phyloP scores from a whole-genome alignment of 2,797 vertebrate species.

The Austrolebias charrua region DNA sequence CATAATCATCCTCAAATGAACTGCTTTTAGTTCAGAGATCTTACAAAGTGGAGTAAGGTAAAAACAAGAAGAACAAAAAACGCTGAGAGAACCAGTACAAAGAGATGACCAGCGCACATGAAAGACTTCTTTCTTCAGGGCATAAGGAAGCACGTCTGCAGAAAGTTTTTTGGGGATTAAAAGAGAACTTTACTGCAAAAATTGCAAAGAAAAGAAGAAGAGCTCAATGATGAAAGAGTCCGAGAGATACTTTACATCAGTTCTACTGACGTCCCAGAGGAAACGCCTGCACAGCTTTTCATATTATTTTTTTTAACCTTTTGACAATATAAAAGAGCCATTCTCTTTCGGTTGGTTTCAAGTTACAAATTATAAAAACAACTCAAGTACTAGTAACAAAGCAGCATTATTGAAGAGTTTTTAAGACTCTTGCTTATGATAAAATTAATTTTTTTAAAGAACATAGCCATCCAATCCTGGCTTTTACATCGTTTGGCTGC shows the following conservation, averaged over 20 bases:
- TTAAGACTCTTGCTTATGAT: not conserved
- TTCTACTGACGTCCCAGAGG: conserved; percentile 8
- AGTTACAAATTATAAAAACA: not conserved
- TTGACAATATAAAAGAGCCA: not conserved
- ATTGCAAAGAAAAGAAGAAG: conserved; percentile 17
- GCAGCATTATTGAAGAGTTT: not conserved
- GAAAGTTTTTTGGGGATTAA: conserved; percentile 41
- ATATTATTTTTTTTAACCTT: conserved; percentile 19
- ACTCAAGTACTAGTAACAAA: not conserved
- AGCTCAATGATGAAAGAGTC: conserved; percentile 38
- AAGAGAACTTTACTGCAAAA: conserved; percentile 35
- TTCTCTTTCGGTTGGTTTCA: conserved; percentile 9
- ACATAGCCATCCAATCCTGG: not conserved
- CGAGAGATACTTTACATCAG: conserved; percentile 25
- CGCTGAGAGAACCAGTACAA: conserved; percentile 25
- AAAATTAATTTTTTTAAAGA: not conserved
- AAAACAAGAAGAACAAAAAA: conserved; percentile 9
- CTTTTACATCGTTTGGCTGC: conserved; percentile 4
- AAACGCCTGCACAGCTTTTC: conserved; percentile 19
- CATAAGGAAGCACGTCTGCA: conserved; percentile 34
- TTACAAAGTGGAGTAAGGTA: not conserved
- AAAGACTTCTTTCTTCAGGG: conserved; percentile 30
- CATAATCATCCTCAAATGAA: conserved; percentile 21
- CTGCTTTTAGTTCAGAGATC: conserved; percentile 9
- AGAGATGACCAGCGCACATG: conserved; percentile 16